Conservation (phyloP, 2,113 vertebrate species). For the Ploceus nigricollis region DNA sequence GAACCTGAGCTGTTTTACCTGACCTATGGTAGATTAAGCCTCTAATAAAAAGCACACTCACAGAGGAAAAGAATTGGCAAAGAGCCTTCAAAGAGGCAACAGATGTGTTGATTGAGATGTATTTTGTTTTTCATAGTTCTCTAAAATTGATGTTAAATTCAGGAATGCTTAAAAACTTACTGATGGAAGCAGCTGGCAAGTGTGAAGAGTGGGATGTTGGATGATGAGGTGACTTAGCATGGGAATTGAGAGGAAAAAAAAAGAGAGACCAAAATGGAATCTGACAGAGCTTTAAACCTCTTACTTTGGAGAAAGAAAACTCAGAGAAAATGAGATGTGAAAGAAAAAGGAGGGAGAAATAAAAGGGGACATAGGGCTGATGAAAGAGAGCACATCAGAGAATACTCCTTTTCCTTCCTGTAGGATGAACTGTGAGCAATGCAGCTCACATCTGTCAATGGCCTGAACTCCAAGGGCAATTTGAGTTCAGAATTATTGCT, state of each 20-base stretch:
- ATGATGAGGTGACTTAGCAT: slow-evolving; percentile 1
- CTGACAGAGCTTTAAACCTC: neutral
- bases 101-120: neutral
- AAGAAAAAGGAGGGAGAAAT: neutral
- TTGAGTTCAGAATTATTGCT: neutral
- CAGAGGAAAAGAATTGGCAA: neutral
- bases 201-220: slow-evolving; percentile 13
- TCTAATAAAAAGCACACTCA: neutral
- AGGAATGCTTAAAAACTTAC: slow-evolving; percentile 13
- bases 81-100: neutral
- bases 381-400: neutral
- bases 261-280: neutral
- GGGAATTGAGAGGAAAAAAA: neutral
- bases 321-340: neutral
- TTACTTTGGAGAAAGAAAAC: neutral
- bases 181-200: slow-evolving; percentile 34
- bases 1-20: neutral
- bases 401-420: neutral
- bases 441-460: neutral
- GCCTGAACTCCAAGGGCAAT: neutral
- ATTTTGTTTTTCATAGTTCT: neutral
- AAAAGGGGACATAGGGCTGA: neutral
- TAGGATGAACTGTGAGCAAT: neutral
- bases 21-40: neutral
- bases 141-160: slow-evolving; percentile 20